Base-by-base conservation (phyloP, 2,888 invertebrate genomes). In the Trichogramma dendrolimi region DNA sequence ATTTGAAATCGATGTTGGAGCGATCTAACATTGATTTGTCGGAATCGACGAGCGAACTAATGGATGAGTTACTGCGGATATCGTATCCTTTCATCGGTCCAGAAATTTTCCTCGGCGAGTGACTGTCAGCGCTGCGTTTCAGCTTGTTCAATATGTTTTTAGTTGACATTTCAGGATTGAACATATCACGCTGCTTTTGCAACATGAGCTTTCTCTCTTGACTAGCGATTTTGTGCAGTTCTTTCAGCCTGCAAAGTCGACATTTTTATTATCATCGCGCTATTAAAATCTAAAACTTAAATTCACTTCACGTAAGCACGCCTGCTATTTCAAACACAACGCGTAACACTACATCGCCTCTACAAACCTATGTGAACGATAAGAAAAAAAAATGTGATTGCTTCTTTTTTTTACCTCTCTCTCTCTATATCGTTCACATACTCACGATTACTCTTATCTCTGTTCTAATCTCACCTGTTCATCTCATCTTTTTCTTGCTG, bases 401-500 rank as follows among this genome's bases (percentile, higher is more conserved):
- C 27, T 10, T 7, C 51, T 5, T 48, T 48, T n/a, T 50, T 46
- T 43, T 4, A 27, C 52, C 55, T 58, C 51, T 49, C 47, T 41
- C 42, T 52, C 7, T 10, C 27, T 27, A 27, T 27, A 27, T 27
- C 27, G 27, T 27, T 27, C 27, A 27, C 27, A 27, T 27, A 6
- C 6, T 7, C 50, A 50, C 40, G 40, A 42, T 27, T 49, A 42
- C 41, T 27, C 42, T 2, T 38, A 52, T 5, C 10, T 43, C 38
- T 41, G 50, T 47, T 50, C 10, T 5, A 11, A 46, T 46, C 63
- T 72, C 71, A 84, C 85, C 84, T 83, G 75, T 85, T 83, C 76
- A 89, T 86, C 75, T 88, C 87, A 66, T 86, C 85, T 70, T 86
- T 83, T 72, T 89, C 87, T 71, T 87, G 85, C 70, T 88, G 85